Evolutionary conservation across 2,113 vertebrate species (phyloP).

Genomic region (Clarias gariepinus): DNA sequence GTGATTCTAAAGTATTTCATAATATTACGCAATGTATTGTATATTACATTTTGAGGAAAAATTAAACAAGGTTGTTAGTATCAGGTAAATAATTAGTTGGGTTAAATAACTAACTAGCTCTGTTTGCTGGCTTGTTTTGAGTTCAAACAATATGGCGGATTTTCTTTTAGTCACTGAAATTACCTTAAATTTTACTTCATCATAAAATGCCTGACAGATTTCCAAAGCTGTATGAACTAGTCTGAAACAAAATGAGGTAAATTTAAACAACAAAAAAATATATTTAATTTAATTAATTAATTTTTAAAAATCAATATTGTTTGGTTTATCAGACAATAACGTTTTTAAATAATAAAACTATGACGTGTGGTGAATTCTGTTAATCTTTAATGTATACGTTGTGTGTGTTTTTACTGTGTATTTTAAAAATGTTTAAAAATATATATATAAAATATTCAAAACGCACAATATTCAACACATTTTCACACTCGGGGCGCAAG

Average conservation of each 20-base stretch:
- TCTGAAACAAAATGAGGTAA: background rate
- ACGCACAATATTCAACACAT: too few species aligned
- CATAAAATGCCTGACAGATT: background rate
- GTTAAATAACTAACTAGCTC: background rate
- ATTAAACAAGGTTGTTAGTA: too few species aligned
- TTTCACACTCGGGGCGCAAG: constrained; percentile 8
- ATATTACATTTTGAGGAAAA: too few species aligned
- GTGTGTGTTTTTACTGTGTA: background rate
- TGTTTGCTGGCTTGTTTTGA: background rate
- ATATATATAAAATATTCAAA: too few species aligned
- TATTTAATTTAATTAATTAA: too few species aligned
- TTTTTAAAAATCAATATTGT: background rate
- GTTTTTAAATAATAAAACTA: background rate
- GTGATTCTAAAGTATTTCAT: background rate
- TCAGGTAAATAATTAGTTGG: background rate
- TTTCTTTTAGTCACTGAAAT: background rate
- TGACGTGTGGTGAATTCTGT: background rate
- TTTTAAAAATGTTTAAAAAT: too few species aligned
- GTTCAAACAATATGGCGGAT: background rate
- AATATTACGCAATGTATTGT: background rate
- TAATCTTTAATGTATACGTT: background rate
- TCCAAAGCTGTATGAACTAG: background rate
- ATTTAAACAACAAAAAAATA: too few species aligned
- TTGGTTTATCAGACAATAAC: background rate
- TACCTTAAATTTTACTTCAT: background rate